Conservation (phyloP, 2,888 invertebrate genomes). For the Acrocera orbiculus region DNA sequence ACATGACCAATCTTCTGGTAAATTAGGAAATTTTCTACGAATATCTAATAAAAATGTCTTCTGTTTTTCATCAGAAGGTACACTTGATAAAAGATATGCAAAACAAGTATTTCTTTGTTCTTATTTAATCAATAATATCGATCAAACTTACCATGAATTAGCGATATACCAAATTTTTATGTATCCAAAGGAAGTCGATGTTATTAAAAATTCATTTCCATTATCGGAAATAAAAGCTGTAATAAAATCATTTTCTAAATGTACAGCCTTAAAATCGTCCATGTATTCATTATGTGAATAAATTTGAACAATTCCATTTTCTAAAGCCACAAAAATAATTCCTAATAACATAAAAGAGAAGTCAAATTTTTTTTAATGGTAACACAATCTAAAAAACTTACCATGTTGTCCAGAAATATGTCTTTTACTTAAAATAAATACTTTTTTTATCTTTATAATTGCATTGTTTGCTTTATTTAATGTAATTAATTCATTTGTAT, state of each 20-base stretch:
- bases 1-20: constrained; percentile 51
- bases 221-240: constrained; percentile 51
- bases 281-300: constrained; percentile 70
- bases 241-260: constrained; percentile 40
- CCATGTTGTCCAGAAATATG: not conserved
- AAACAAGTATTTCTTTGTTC: not conserved
- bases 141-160: constrained; percentile 43
- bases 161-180: constrained; percentile 62
- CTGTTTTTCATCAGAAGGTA: constrained; percentile 26
- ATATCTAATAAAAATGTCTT: constrained; percentile 43
- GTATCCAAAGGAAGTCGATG: constrained; percentile 55
- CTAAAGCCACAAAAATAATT: constrained; percentile 50
- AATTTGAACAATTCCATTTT: constrained; percentile 57
- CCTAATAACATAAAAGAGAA: constrained; percentile 29
- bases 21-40: constrained; percentile 52
- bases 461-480: not conserved
- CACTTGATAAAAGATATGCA: constrained; percentile 13
- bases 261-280: constrained; percentile 49
- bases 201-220: constrained; percentile 52
- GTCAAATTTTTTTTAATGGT: not conserved
- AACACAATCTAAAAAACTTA: too few relatives aligned
- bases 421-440: not conserved
- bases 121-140: constrained; percentile 7
- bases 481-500: not conserved
- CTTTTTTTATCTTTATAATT: not conserved